phyloP scores from a whole-genome alignment of 30 jellyfish, hydroid and myxozoan species.

The Mastigias papua region DNA sequence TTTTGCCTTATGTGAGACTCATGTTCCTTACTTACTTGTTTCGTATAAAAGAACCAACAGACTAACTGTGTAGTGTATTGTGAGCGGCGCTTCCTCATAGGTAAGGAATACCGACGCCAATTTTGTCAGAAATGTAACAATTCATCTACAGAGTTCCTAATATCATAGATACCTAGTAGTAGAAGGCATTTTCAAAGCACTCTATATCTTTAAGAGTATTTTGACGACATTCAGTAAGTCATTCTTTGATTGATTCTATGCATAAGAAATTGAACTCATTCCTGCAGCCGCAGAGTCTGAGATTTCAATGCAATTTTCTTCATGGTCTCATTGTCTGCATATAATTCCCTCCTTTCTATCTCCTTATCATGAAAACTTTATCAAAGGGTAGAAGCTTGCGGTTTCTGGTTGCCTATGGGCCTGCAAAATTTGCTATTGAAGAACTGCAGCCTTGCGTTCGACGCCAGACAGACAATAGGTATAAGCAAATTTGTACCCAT shows the following conservation, averaged over 20 bases:
- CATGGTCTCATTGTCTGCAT: slow-evolving; percentile 9
- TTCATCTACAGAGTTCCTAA: too few species aligned
- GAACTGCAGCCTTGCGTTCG: not conserved
- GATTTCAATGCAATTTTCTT: not conserved
- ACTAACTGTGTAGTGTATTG: too few species aligned
- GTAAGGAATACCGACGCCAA: too few species aligned
- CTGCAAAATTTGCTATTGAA: too few species aligned
- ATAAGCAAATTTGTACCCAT: slow-evolving; percentile 9
- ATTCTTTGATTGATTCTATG: not conserved
- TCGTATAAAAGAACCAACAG: too few species aligned
- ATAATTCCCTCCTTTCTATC: not conserved
- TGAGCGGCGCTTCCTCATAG: too few species aligned
- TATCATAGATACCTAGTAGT: too few species aligned
- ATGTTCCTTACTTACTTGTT: too few species aligned
- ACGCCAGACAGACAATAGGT: slow-evolving; percentile 18
- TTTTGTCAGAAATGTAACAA: too few species aligned
- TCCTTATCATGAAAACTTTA: not conserved
- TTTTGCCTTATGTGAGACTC: too few species aligned
- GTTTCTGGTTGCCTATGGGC: slow-evolving; percentile 7
- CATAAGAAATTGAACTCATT: not conserved
- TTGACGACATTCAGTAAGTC: not conserved
- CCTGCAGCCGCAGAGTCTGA: not conserved
- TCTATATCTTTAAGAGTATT: too few species aligned
- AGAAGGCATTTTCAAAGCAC: too few species aligned
- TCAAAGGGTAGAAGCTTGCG: slow-evolving; percentile 16